Percentiles rank a stretch among this genome's conserved stretches.
phyloP scores from a whole-genome alignment of 2,888 invertebrate species.

The Malacosoma neustria region DNA sequence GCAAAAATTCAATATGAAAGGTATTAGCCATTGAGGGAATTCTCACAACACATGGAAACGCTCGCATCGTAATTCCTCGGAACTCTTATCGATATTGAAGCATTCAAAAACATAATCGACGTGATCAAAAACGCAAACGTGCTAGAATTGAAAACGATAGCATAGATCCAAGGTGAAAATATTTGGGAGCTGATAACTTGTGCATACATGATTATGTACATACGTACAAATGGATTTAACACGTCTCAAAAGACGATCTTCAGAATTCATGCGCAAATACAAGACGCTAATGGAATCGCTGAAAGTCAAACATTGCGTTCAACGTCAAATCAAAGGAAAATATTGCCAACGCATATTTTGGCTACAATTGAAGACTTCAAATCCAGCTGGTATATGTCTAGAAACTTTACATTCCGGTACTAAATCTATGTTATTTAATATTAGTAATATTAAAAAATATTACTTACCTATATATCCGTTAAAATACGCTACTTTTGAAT shows the following conservation, averaged over 20 bases:
- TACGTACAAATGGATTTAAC: constrained; percentile 9
- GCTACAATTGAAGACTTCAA: neutral
- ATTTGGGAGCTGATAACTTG: constrained; percentile 2
- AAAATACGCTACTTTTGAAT: no score
- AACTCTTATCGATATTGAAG: constrained; percentile 6
- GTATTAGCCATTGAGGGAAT: constrained; percentile 1
- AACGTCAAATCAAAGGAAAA: constrained; percentile 11
- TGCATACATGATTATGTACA: constrained; percentile 4
- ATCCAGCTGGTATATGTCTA: no score
- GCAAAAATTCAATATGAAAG: constrained; percentile 12
- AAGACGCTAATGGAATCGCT: constrained; percentile 24
- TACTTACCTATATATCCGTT: no score
- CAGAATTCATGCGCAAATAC: constrained; percentile 40
- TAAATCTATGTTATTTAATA: no score
- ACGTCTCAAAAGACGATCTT: constrained; percentile 26
- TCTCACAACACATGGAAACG: neutral
- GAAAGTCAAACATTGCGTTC: constrained; percentile 19
- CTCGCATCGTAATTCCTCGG: neutral
- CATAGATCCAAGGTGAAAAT: constrained; percentile 16
- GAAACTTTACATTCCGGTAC: no score
- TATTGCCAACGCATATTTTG: constrained; percentile 1
- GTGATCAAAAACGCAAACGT: constrained; percentile 2
- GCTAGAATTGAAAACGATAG: constrained; percentile 7
- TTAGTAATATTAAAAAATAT: no score
- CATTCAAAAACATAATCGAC: neutral